Percentiles rank a stretch among this genome's conserved stretches.
Conservation (phyloP, 53 echinoderm and acorn worm species). For the Patiria pectinifera region DNA sequence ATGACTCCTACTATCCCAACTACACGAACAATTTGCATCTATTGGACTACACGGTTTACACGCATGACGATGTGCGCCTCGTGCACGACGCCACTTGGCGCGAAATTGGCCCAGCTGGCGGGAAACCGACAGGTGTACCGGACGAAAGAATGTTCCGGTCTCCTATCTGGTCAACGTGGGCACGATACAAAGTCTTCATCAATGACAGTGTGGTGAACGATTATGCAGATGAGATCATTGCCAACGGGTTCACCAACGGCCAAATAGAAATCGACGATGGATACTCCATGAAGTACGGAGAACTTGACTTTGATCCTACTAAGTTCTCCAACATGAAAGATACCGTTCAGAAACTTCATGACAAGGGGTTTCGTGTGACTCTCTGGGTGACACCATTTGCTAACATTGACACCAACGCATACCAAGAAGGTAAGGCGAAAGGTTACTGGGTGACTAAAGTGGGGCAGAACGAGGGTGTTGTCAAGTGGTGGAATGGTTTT, state of each 20-base stretch:
- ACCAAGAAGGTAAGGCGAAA: constrained; percentile 66
- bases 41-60: constrained; percentile 84
- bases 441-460: constrained; percentile 83
- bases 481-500: constrained; percentile 81
- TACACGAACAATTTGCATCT: constrained; percentile 19
- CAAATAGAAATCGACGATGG: constrained; percentile 92
- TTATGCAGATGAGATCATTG: constrained; percentile 78
- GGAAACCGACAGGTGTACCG: constrained; percentile 78
- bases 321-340: constrained; percentile 77
- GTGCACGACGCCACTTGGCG: constrained; percentile 79
- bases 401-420: constrained; percentile 63
- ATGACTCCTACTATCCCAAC: constrained; percentile 81
- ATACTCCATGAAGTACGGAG: constrained; percentile 78
- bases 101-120: constrained; percentile 42
- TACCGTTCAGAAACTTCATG: constrained; percentile 14
- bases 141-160: constrained; percentile 82
- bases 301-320: constrained; percentile 80
- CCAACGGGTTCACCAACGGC: constrained; percentile 87
- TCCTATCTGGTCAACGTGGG: constrained; percentile 96
- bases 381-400: constrained; percentile 72
- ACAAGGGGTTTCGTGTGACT: constrained; percentile 86
- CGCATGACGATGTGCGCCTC: constrained; percentile 66
- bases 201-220: constrained; percentile 65
- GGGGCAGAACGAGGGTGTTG: constrained; percentile 58
- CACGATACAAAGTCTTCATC: constrained; percentile 78